Evolutionary conservation across 2,888 invertebrate species (phyloP).

Genomic region (Taphrorychus bicolor): DNA sequence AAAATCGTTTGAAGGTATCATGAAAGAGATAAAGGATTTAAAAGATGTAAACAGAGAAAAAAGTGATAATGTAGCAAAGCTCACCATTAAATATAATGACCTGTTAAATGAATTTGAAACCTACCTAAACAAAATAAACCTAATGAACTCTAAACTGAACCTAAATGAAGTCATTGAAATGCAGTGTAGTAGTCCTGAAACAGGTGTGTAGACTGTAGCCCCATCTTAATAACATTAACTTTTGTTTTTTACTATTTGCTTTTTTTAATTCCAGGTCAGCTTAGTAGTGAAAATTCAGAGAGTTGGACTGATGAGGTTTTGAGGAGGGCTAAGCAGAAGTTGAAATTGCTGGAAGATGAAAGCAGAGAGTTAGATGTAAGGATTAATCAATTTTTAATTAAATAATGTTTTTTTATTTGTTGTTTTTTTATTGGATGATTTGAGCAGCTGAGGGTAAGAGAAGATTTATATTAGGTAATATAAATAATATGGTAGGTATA

Average conservation of each 20-base stretch:
- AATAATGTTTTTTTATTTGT: too few species aligned
- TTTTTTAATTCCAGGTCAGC: background rate
- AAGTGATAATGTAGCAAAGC: conserved; percentile 38
- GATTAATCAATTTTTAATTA: conserved; percentile 52
- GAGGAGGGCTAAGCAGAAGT: conserved; percentile 62
- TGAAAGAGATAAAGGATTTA: conserved; percentile 34
- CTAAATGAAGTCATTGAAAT: conserved; percentile 9
- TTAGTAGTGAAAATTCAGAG: conserved; percentile 56
- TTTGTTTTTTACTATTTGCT: background rate
- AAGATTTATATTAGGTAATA: too few species aligned
- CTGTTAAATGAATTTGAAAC: conserved; percentile 43
- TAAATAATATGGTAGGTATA: too few species aligned
- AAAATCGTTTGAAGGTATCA: conserved; percentile 13
- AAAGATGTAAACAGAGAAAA: conserved; percentile 36
- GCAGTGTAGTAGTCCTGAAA: background rate
- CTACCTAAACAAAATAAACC: conserved; percentile 45
- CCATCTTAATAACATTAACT: background rate
- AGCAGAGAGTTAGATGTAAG: conserved; percentile 66
- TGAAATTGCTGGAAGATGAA: conserved; percentile 66
- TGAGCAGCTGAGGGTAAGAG: too few species aligned
- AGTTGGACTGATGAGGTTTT: conserved; percentile 59
- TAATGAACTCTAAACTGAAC: conserved; percentile 30
- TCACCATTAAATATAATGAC: conserved; percentile 40
- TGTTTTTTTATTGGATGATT: too few species aligned
- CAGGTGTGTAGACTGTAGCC: too few species aligned